Conservation (phyloP, 2,888 invertebrate species). For the Hermaeophaga mercurialis region DNA sequence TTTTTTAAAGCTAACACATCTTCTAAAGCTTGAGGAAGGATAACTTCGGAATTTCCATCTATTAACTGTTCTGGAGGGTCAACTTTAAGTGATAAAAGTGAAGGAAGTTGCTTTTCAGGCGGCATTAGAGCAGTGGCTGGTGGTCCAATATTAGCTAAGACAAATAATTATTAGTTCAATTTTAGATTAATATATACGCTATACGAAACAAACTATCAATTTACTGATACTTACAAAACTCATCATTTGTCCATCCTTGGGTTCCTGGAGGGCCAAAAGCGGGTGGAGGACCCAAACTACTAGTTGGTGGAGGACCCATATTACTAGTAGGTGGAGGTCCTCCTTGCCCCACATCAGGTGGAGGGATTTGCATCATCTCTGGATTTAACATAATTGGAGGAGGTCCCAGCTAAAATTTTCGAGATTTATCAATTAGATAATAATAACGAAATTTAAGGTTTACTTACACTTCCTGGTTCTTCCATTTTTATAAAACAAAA, state of each 20-base stretch:
- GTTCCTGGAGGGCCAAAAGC: slow-evolving; percentile 48
- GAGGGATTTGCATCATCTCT: slow-evolving; percentile 32
- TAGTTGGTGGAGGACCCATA: background rate
- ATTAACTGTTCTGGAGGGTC: slow-evolving; percentile 69
- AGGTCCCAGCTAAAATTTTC: slow-evolving; percentile 8
- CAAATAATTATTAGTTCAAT: slow-evolving; percentile 1
- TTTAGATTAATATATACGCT: background rate
- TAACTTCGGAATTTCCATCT: slow-evolving; percentile 60
- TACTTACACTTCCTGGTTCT: slow-evolving; percentile 19
- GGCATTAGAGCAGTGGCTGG: slow-evolving; percentile 33
- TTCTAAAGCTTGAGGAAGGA: slow-evolving; percentile 85
- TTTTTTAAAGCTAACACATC: slow-evolving; percentile 80
- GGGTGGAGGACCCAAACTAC: background rate
- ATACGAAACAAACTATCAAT: background rate
- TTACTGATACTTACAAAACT: slow-evolving; percentile 44
- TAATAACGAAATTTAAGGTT: background rate
- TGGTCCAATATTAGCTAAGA: slow-evolving; percentile 27
- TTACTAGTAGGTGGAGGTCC: slow-evolving; percentile 19
- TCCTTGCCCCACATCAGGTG: slow-evolving; percentile 17
- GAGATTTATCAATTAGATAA: background rate
- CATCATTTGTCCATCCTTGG: slow-evolving; percentile 48
- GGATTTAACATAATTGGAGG: slow-evolving; percentile 29
- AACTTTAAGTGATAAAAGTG: slow-evolving; percentile 68
- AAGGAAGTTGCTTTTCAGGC: slow-evolving; percentile 60
- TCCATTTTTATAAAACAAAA: slow-evolving; percentile 9